These are phyloP conservation scores for Cynopterus brachyotis DNA, from an alignment of 2,113 vertebrate genomes.

Conservation along the genomic window DNA sequence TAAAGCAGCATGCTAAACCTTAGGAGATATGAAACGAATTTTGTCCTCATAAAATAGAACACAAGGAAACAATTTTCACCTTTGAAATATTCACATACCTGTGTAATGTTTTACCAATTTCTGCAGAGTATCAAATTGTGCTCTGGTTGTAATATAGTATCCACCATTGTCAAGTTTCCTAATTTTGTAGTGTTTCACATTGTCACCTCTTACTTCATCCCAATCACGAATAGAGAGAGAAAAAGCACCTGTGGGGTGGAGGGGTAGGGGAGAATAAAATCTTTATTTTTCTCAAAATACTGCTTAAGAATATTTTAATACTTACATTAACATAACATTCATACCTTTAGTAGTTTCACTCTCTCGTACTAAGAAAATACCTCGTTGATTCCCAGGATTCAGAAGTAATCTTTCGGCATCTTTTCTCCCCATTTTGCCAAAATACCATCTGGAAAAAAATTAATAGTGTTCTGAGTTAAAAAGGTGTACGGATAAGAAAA, in stretches of 20 bases:
- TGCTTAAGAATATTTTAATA: not conserved
- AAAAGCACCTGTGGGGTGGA: slow-evolving; percentile 89
- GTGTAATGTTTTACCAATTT: slow-evolving; percentile 98
- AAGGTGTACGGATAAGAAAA: not conserved
- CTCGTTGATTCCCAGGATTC: slow-evolving; percentile 95
- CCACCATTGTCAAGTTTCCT: slow-evolving; percentile 98
- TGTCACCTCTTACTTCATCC: slow-evolving; percentile 97
- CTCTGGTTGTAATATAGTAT: slow-evolving; percentile 98
- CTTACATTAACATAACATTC: not conserved
- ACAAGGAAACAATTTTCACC: not conserved
- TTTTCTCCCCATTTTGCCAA: slow-evolving; percentile 99
- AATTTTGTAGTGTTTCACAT: slow-evolving; percentile 99
- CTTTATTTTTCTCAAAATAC: accelerated
- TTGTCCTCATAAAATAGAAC: not conserved
- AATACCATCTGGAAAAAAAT: slow-evolving; percentile 94
- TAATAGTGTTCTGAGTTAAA: slow-evolving; percentile 4
- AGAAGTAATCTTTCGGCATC: slow-evolving; percentile 96
- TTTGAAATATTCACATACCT: slow-evolving; percentile 84
- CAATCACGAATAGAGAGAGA: slow-evolving; percentile 98
- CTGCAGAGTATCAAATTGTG: slow-evolving; percentile 96
- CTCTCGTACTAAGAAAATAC: slow-evolving; percentile 96
- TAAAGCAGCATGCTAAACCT: not conserved
- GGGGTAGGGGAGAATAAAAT: not conserved
- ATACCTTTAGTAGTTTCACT: slow-evolving; percentile 99
- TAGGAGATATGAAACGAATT: not conserved